A percentile compares a stretch with the other conserved stretches of the same genome.
Conservation (phyloP, 2,113 vertebrate genomes). For the Hippoglossus stenolepis region DNA sequence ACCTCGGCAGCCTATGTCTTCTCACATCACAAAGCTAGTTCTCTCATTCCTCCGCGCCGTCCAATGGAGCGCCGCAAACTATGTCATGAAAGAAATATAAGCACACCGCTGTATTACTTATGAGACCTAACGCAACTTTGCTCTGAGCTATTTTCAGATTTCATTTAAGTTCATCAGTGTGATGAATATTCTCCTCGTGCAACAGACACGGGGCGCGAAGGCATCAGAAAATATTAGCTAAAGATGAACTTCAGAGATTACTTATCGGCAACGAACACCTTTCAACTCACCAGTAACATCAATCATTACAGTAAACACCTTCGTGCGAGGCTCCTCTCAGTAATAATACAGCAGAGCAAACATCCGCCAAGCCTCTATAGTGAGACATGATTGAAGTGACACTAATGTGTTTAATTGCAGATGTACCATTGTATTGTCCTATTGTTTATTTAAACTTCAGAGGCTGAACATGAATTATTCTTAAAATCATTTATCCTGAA, state of each 20-base stretch:
- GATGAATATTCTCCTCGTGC: slow-evolving; percentile 56
- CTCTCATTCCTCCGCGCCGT: slow-evolving; percentile 54
- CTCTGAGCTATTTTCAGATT: slow-evolving; percentile 77
- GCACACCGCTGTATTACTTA: slow-evolving; percentile 76
- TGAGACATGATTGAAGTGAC: slow-evolving; percentile 58
- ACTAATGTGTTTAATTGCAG: slow-evolving; percentile 55
- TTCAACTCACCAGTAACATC: slow-evolving; percentile 63
- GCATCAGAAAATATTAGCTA: slow-evolving; percentile 60
- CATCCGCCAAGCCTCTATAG: slow-evolving; percentile 20
- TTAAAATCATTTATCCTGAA: slow-evolving; percentile 24
- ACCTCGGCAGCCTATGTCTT: slow-evolving; percentile 63
- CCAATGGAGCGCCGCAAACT: slow-evolving; percentile 59
- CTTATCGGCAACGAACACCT: slow-evolving; percentile 67
- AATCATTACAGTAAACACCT: slow-evolving; percentile 33
- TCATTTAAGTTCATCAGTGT: slow-evolving; percentile 68
- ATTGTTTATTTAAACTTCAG: slow-evolving; percentile 60
- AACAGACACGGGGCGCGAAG: slow-evolving; percentile 35
- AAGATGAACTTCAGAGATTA: slow-evolving; percentile 69
- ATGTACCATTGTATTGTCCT: slow-evolving; percentile 10
- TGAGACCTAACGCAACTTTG: slow-evolving; percentile 74
- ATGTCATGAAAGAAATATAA: slow-evolving; percentile 81
- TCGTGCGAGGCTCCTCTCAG: slow-evolving; percentile 1
- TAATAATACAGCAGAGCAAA: slow-evolving; percentile 15
- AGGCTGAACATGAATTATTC: slow-evolving; percentile 11
- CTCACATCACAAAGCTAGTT: slow-evolving; percentile 72